These are phyloP conservation scores for Gadus macrocephalus DNA, from an alignment of 2,113 vertebrate species.

Conservation along the genomic window DNA sequence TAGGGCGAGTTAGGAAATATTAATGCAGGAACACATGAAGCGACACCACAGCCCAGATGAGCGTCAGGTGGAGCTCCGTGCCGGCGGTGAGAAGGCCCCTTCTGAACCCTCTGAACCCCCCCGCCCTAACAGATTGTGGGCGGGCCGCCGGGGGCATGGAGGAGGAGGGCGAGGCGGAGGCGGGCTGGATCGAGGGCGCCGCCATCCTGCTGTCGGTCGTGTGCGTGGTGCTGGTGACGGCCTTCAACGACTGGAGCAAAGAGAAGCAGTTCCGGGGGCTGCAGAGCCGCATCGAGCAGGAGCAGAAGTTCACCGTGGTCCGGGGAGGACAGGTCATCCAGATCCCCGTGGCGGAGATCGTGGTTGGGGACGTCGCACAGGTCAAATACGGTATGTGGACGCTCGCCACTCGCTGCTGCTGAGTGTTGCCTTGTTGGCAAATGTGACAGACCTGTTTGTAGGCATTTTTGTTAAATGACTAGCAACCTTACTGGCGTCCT, in stretches of 20 bases:
- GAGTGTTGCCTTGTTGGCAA: too few species aligned
- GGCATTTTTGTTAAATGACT: too few species aligned
- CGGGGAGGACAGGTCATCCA: slow-evolving; percentile 95
- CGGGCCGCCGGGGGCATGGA: slow-evolving; percentile 78
- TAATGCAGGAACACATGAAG: too few species aligned
- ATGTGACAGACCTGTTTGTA: too few species aligned
- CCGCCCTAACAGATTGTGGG: slow-evolving; percentile 80
- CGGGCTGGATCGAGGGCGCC: slow-evolving; percentile 97
- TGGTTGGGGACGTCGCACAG: slow-evolving; percentile 97
- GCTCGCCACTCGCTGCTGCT: too few species aligned
- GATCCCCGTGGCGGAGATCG: slow-evolving; percentile 95
- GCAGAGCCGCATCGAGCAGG: slow-evolving; percentile 97
- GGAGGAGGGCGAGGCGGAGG: slow-evolving; percentile 89
- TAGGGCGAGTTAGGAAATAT: too few species aligned
- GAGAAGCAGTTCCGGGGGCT: slow-evolving; percentile 97
- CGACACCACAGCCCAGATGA: too few species aligned
- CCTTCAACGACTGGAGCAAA: slow-evolving; percentile 99
- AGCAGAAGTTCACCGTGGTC: slow-evolving; percentile 97
- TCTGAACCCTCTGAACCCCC: neutral
- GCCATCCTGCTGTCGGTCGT: slow-evolving; percentile 95
- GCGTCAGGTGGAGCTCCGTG: too few species aligned
- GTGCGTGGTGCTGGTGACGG: slow-evolving; percentile 96
- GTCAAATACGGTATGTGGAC: slow-evolving; percentile 86
- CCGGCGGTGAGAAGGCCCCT: neutral
- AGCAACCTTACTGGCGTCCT: too few species aligned